Percentiles rank a stretch among this genome's conserved stretches.
Conservation (phyloP, 2,797 vertebrate species). For the Muraenolepis orangiensis region DNA sequence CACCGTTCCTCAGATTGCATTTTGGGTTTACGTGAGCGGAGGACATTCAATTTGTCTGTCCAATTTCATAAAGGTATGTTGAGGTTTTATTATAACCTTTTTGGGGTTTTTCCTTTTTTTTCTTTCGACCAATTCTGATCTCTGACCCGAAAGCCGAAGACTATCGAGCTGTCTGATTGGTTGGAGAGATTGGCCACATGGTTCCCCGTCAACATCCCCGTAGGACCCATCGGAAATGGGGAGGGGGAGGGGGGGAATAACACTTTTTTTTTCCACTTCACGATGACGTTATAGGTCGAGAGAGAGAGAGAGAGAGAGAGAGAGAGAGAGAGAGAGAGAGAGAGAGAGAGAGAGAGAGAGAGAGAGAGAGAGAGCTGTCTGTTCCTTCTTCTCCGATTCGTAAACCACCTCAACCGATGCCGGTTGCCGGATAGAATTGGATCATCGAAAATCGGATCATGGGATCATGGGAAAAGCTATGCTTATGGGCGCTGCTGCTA, state of each 20-base stretch:
- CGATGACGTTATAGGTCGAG: background rate
- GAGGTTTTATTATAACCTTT: background rate
- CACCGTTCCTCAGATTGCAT: background rate
- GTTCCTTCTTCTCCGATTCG: background rate
- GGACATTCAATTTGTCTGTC: background rate
- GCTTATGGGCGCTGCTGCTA: background rate
- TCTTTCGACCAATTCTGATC: background rate
- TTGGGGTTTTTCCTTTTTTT: background rate
- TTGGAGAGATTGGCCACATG: conserved; percentile 28
- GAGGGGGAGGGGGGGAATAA: background rate
- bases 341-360: too few relatives aligned
- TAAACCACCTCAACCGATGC: background rate
- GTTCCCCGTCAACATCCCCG: conserved; percentile 16
- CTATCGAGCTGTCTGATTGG: conserved; percentile 38
- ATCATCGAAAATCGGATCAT: background rate
- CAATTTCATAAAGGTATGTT: background rate
- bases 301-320: too few relatives aligned
- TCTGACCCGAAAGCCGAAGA: conserved; percentile 12
- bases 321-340: too few relatives aligned
- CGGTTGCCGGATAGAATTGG: background rate
- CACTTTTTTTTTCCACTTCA: background rate
- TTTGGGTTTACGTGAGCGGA: background rate
- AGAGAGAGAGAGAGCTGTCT: too few relatives aligned
- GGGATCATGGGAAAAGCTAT: background rate
- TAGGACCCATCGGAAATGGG: background rate